Evolutionary conservation across 2,888 invertebrate species (phyloP).

Genomic region (Cerastis rubricosa): DNA sequence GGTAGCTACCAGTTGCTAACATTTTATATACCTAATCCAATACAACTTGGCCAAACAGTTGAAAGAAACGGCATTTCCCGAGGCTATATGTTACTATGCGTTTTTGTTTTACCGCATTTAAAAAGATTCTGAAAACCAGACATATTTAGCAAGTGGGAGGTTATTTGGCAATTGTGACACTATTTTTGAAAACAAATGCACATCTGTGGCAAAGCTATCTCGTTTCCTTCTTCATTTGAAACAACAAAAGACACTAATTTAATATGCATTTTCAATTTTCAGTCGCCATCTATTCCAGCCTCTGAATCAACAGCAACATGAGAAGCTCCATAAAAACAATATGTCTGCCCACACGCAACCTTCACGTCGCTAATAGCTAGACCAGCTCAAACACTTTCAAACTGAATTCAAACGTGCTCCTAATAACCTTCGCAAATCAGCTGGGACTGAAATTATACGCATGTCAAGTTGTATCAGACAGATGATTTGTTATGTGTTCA

Average conservation of each 20-base stretch:
- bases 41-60: neutral
- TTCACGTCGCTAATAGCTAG: constrained; percentile 65
- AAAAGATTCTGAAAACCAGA: neutral
- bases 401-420: constrained; percentile 70
- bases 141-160: neutral
- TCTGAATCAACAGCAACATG: constrained; percentile 57
- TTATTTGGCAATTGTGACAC: neutral
- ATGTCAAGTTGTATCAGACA: constrained; percentile 72
- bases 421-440: constrained; percentile 75
- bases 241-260: neutral
- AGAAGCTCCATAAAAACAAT: constrained; percentile 66
- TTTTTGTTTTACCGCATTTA: neutral
- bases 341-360: constrained; percentile 70
- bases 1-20: neutral
- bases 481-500: constrained; percentile 69
- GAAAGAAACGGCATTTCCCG: neutral
- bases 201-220: neutral
- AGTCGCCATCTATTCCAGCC: constrained; percentile 39
- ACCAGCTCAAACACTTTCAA: constrained; percentile 70
- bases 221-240: neutral
- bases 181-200: neutral
- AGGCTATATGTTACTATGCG: neutral
- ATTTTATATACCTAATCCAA: neutral
- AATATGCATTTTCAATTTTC: constrained; percentile 33
- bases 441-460: constrained; percentile 73